Evolutionary conservation across 64 coral and sea anemone species (phyloP), one percentile per base, ranked within the genome.

Genomic region (Astreopora myriophthalma): DNA sequence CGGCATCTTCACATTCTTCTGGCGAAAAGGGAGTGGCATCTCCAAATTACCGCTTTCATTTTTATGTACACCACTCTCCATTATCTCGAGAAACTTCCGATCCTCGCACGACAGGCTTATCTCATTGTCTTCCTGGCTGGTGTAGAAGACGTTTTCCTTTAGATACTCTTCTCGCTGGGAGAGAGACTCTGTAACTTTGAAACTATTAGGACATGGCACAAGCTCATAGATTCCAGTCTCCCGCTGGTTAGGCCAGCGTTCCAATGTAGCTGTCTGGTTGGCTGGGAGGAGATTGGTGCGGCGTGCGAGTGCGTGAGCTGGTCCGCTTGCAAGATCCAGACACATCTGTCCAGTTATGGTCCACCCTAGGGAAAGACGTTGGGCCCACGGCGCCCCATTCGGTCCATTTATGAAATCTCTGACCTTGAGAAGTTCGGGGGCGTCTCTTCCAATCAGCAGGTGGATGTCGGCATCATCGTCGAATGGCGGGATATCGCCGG

Each of bases 341-440:
- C 85, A 88, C 2, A 26, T 24, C 39, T 80, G 74, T 0, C 75
- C 88, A 0, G 74, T 68, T 1, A 80, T 69, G 0, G 88, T 90
- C 88, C 88, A 79, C 0, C 86, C 86, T 34, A 75, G 27, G 9
- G 16, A 29, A 0, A 88, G 3, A 9, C 48, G 32, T 7, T 75
- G 86, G 1, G 69, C 48, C 69, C 69, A 88, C 0, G 86, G 86
- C 8, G 86, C 70, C 60, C 71, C 86, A 3, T 64, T 88, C 1
- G 86, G 86, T 1, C 74, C 88, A 36, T 90, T 90, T 28, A 32
- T 76, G 58, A 79, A 64, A 0, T 19, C 73, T 37, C 88, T 22
- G 10, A 90, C 75, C 14, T 90, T 90, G 0, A 90, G 88, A 0
- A 90, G 62, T 68, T 90, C 88, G 17, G 88, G 74, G 4, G 88